Percentiles rank a stretch among this genome's conserved stretches.
phyloP scores from a whole-genome alignment of 2,888 invertebrate genomes.

The Diarsia brunnea region DNA sequence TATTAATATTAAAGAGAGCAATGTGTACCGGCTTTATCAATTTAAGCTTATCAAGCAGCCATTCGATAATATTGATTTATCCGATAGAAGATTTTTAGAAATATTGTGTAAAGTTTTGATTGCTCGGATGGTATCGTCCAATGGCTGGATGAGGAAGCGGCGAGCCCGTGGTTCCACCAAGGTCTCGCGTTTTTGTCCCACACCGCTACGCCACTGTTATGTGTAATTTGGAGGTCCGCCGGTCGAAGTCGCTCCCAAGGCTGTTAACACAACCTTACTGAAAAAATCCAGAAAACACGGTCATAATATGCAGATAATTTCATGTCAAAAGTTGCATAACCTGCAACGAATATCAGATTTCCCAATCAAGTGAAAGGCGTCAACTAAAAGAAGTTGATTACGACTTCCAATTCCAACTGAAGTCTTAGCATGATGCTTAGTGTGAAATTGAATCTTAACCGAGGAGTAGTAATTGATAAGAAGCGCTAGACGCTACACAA shows the following conservation, averaged over 20 bases:
- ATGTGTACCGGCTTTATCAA: conserved; percentile 67
- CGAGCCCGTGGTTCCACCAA: conserved; percentile 71
- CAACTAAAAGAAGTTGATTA: conserved; percentile 51
- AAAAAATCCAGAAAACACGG: conserved; percentile 62
- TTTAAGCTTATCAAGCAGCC: conserved; percentile 70
- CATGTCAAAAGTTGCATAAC: conserved; percentile 53
- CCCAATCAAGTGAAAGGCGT: conserved; percentile 64
- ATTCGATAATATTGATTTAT: conserved; percentile 65
- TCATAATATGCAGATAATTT: conserved; percentile 50
- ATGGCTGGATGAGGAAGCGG: conserved; percentile 81
- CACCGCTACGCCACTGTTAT: conserved; percentile 87
- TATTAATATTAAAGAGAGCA: conserved; percentile 59
- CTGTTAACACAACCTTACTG: conserved; percentile 71
- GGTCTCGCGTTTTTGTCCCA: conserved; percentile 84
- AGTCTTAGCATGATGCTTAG: conserved; percentile 47
- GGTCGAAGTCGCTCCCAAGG: conserved; percentile 84
- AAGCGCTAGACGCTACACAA: conserved; percentile 33
- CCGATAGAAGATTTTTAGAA: conserved; percentile 48
- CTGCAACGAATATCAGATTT: conserved; percentile 55
- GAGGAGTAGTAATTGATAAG: conserved; percentile 48
- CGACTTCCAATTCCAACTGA: conserved; percentile 54
- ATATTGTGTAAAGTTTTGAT: conserved; percentile 48
- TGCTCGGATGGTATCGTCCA: conserved; percentile 59
- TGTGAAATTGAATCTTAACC: conserved; percentile 55
- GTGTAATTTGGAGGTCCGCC: conserved; percentile 90